These are phyloP conservation scores for Mus minutoides DNA, from an alignment of 2,797 vertebrate genomes.

Conservation along the genomic window DNA sequence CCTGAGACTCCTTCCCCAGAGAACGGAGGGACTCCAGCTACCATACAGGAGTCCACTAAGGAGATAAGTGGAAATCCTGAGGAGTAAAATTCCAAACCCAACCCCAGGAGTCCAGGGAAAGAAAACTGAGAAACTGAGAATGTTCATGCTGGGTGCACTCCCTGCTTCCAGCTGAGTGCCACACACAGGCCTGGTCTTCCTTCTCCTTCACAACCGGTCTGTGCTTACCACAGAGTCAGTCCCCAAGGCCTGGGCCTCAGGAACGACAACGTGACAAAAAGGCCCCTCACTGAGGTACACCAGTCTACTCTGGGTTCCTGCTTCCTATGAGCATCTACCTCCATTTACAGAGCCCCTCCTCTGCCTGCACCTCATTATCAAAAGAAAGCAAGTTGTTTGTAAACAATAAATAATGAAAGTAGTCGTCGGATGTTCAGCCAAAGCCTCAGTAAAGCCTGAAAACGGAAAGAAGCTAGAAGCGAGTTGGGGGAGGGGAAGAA, in stretches of 20 bases:
- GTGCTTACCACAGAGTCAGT: not conserved
- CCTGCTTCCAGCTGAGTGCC: not conserved
- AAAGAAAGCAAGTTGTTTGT: constrained; percentile 59
- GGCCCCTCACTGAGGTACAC: not conserved
- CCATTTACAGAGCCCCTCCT: not conserved
- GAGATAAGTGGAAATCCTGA: not conserved
- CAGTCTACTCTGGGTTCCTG: not conserved
- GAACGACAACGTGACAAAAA: not conserved
- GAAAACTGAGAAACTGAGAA: not conserved
- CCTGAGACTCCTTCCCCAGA: not conserved
- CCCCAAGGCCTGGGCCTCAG: rapidly evolving
- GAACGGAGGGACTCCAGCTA: not conserved
- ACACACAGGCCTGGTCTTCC: not conserved
- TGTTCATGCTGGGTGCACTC: too few relatives aligned
- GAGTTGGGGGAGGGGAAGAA: constrained; percentile 20
- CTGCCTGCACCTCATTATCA: rapidly evolving
- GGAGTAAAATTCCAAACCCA: not conserved
- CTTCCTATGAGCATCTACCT: not conserved
- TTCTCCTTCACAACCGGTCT: not conserved
- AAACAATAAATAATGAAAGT: constrained; percentile 74
- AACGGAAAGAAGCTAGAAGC: not conserved
- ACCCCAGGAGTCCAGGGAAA: not conserved
- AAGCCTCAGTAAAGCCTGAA: not conserved
- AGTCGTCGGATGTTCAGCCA: not conserved
- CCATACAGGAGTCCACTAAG: not conserved